Evolutionary conservation across 30 jellyfish, hydroid and myxozoan species (phyloP), one percentile per base, ranked within the genome.

Genomic region (Hydra vulgaris): DNA sequence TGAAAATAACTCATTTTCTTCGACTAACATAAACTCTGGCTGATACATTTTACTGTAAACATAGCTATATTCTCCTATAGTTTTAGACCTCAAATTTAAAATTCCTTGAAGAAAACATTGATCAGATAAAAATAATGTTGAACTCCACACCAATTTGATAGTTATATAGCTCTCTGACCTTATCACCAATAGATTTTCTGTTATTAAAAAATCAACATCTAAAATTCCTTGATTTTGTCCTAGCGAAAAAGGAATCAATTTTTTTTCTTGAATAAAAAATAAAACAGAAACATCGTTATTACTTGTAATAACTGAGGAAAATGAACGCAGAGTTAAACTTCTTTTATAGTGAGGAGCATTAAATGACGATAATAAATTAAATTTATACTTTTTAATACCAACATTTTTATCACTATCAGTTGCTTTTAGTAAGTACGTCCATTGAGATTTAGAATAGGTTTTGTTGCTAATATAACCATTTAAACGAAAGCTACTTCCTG

Each of bases 401-500:
- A 68, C 72, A 23, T 67, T 75, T 7, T 88, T 89, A 40, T 53
- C 85, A 23, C 78, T 52, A 25, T 85, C 95, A 25, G 94, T 85
- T 0, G 95, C 97, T 56, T 90, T 89, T 74, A 89, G 53, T 18
- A 88, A 67, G 71, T 56, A 81, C 73, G 25, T 52, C 71, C 86
- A 89, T 22, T 94, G 95, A 53, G 66, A 53, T 18, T 24, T 69
- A 27, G 77, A 23, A 25, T 15, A 55, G 27, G 25, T 66, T 8
- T n/a, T 3, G 22, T 16, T 40, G 77, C 85, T 61, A 22, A 78
- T 78, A 53, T 52, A 78, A 5, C 85, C 85, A 22, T 3, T 61
- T 25, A 78, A 66, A 23, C 54, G 26, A 17, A 24, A 24, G 0
- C 54, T 0, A 20, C 27, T 25, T 18, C 67, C 74, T 1, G 26